These are phyloP conservation scores for Apocheima hispidaria DNA, from an alignment of 2,888 invertebrate species.

Conservation along the genomic window DNA sequence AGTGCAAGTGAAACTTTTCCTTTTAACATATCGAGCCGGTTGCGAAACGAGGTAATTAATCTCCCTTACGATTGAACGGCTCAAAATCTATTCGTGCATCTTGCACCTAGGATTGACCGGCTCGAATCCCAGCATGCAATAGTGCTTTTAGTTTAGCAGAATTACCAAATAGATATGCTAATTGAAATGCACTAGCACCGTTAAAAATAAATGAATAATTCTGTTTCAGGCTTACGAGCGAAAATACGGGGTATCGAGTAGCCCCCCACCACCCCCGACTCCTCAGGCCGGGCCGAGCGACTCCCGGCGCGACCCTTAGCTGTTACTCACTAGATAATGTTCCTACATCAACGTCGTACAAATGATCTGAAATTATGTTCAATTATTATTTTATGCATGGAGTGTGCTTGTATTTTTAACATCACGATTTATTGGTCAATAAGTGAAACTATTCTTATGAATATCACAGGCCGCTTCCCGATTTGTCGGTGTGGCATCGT, in stretches of 20 bases:
- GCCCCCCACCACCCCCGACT: neutral
- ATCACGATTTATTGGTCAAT: conserved; percentile 50
- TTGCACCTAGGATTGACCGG: no score
- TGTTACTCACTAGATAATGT: conserved; percentile 46
- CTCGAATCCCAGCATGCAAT: no score
- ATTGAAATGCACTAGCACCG: no score
- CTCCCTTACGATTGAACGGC: no score
- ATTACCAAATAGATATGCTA: no score
- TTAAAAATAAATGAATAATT: neutral
- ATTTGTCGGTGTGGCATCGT: no score
- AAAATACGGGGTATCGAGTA: conserved; percentile 47
- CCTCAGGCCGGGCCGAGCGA: conserved; percentile 16
- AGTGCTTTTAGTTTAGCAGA: no score
- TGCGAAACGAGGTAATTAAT: no score
- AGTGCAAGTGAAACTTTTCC: no score
- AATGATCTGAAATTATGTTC: conserved; percentile 52
- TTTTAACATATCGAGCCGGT: no score
- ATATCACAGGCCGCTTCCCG: no score
- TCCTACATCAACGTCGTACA: conserved; percentile 60
- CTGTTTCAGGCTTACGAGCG: conserved; percentile 71
- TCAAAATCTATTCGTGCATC: no score
- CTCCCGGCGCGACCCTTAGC: conserved; percentile 49
- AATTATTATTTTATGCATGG: conserved; percentile 42
- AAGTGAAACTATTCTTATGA: conserved; percentile 52
- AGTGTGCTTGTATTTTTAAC: conserved; percentile 40